A percentile compares a stretch with the other conserved stretches of the same genome.
phyloP scores from a whole-genome alignment of 2,113 vertebrate species.

The Kryptolebias marmoratus region DNA sequence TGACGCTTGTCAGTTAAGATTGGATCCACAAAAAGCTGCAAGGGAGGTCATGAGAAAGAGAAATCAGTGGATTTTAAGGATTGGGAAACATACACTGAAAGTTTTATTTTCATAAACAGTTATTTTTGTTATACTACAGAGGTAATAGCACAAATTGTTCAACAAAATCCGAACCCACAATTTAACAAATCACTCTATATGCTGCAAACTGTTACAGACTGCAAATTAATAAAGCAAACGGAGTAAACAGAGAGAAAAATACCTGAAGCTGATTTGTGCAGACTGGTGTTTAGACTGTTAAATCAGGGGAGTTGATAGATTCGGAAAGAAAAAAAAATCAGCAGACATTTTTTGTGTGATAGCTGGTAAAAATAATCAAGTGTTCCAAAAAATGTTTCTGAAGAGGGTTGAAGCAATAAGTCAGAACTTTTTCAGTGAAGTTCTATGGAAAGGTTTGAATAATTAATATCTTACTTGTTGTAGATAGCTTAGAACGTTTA shows the following conservation, averaged over 20 bases:
- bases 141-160: not conserved
- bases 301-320: not conserved
- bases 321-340: not conserved
- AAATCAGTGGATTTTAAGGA: slow-evolving; percentile 43
- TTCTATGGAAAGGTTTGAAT: too few relatives aligned
- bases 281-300: not conserved
- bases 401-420: too few relatives aligned
- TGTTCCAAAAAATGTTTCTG: too few relatives aligned
- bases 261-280: not conserved
- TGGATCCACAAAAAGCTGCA: slow-evolving; percentile 45
- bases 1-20: slow-evolving; percentile 63
- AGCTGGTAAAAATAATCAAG: not conserved
- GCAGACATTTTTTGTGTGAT: not conserved
- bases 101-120: slow-evolving; percentile 20
- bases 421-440: too few relatives aligned
- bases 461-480: too few relatives aligned
- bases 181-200: not conserved
- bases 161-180: not conserved
- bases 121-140: slow-evolving; percentile 1
- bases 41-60: slow-evolving; percentile 44
- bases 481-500: too few relatives aligned
- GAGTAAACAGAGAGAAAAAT: not conserved
- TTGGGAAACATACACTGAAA: slow-evolving; percentile 12
- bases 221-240: not conserved
- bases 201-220: not conserved